phyloP scores from a whole-genome alignment of 92 coral and sea anemone species.

The Siderastrea radians region DNA sequence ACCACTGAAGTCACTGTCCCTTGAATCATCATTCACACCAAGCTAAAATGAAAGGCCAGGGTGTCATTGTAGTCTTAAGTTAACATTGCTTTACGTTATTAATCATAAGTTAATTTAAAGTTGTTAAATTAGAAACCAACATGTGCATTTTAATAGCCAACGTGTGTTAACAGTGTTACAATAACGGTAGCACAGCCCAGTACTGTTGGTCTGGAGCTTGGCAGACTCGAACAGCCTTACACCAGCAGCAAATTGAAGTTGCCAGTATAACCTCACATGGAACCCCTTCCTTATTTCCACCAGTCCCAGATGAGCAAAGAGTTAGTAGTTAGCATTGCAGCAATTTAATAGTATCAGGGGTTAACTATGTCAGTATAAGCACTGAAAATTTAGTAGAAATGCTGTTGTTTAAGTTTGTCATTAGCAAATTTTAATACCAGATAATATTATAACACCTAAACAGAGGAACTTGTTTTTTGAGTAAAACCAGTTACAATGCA shows the following conservation, averaged over 20 bases:
- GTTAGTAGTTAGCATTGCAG: conserved; percentile 18
- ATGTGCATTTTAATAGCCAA: neutral
- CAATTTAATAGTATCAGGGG: neutral
- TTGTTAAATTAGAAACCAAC: conserved; percentile 1
- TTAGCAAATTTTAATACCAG: too few species aligned
- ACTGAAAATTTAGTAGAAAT: conserved; percentile 15
- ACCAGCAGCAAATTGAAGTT: conserved; percentile 15
- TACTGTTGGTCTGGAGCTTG: conserved; percentile 25
- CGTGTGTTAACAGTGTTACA: conserved; percentile 22
- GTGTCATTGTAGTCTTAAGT: neutral
- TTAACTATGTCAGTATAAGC: neutral
- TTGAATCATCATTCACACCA: conserved; percentile 1
- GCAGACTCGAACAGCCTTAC: conserved; percentile 31
- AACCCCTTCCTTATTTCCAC: conserved; percentile 6
- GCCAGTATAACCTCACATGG: conserved; percentile 29
- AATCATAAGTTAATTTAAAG: neutral
- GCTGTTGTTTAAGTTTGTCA: neutral
- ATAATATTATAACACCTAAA: too few species aligned
- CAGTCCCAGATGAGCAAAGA: conserved; percentile 38
- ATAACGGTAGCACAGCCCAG: conserved; percentile 36
- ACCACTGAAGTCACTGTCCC: conserved; percentile 4
- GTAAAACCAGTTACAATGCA: too few species aligned
- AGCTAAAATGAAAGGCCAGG: conserved; percentile 24
- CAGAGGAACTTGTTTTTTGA: too few species aligned
- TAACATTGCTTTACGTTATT: neutral